Base-by-base conservation (phyloP, 2,113 vertebrate genomes). In the Coracopsis vasa region DNA sequence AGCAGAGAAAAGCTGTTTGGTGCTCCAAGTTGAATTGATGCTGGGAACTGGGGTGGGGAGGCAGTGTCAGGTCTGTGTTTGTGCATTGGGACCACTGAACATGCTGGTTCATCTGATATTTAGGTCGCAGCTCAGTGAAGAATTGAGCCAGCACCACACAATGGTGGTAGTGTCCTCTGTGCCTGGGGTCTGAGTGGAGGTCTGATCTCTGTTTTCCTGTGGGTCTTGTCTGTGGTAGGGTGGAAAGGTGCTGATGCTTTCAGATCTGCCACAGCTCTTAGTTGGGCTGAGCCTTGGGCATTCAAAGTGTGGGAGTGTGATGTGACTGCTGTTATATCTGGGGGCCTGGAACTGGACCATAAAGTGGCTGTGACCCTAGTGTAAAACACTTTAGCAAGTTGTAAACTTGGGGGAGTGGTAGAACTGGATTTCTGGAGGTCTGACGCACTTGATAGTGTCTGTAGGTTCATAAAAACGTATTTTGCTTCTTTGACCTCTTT, bases 21-120 rank as follows among this genome's bases (percentile, higher is more conserved):
- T 82, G 23, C 70, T 33, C 16, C 23, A 9, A 0, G 0, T 2
- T 41, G 58, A 64, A 12, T 3, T 33, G 21, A 11, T 78, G 39
- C 64, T 62, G 66, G 42, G 24, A 86, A 1, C 27, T 0, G 0
- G 24, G 41, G 41, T 41, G 48, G 9, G 16, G 15, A 14, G 7
- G 11, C 11, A 51, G 27, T 1, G 16, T 74, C 60, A 48, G 48
- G 2, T 28, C 8, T 27, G 31, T 58, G 42, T 35, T 75, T 51
- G 35, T 66, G 54, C 5, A 23, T 9, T 16, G 56, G 78, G 54
- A 10, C 33, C 35, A 18, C 11, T 44, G 37, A 44, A 16, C 21
- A 7, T 5, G 6, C 29, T 81, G 65, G 4, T 13, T 47, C 11
- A 9, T 27, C 50, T 74, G 64, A 10, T 60, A 31, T 64, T 72